Evolutionary conservation across 2,113 vertebrate genomes (phyloP), one percentile per base, ranked within the genome.

Genomic region (Oncorhynchus clarkii): DNA sequence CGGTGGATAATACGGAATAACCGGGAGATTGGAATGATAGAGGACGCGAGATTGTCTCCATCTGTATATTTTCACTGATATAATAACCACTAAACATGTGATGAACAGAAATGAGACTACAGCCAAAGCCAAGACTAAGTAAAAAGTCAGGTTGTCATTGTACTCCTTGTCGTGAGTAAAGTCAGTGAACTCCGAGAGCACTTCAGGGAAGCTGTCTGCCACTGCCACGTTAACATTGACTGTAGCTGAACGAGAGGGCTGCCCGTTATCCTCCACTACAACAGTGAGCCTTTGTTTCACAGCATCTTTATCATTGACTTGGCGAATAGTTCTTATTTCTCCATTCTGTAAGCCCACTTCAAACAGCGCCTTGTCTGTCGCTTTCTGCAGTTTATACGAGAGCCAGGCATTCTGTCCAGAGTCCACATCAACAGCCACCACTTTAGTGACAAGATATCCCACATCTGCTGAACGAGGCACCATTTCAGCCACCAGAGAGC

Each of bases 51-150:
- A 85, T 75, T 86, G 88, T 81, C 84, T 89, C 88, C 85, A 87
- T 66, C 54, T 75, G 80, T 84, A 77, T n/a, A 93, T 68, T 54
- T 86, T 89, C 16, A 92, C 80, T 72, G 86, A 83, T 68, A 89
- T n/a, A 18, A 85, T 67, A 7, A 91, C 82, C 18, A 92, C 86
- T 27, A 93, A 72, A 0, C 82, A 88, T 1, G 81, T 86, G 77
- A 94, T 62, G 12, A 95, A 91, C 12, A 94, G 27, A 48, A 91
- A 93, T 16, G 94, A 94, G 26, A 93, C 84, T 0, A 88, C 18
- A 14, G 73, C 73, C 1, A 93, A 81, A 2, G 89, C 85, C 22
- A 92, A 79, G 20, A 90, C 86, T 72, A 89, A 71, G 72, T 87
- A 80, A 82, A 78, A 78, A 8, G 78, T 84, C 48, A 84, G 18